Evolutionary conservation across 2,113 vertebrate genomes (phyloP).

Genomic region (Elephantulus edwardii): DNA sequence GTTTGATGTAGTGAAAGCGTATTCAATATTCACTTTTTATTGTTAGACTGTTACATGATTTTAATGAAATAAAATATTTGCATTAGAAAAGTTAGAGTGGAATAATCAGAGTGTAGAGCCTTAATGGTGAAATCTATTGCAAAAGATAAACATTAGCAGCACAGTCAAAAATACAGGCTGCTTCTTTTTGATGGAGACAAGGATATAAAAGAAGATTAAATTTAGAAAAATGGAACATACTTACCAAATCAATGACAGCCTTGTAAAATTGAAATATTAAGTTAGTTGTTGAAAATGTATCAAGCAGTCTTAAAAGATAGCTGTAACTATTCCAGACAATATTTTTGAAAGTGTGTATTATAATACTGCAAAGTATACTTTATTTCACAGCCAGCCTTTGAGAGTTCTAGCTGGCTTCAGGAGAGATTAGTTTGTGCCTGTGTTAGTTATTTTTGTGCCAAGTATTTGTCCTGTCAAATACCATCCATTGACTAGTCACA

Average conservation of each 20-base stretch:
- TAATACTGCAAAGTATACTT: not conserved
- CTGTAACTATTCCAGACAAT: not conserved
- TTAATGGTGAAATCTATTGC: not conserved
- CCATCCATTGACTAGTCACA: too few species aligned
- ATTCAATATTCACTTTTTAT: conserved; percentile 4
- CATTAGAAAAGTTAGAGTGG: not conserved
- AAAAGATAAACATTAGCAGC: conserved; percentile 37
- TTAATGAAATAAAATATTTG: not conserved
- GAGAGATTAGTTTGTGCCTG: too few species aligned
- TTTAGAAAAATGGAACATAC: conserved; percentile 30
- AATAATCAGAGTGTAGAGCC: not conserved
- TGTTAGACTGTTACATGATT: not conserved
- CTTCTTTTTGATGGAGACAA: not conserved
- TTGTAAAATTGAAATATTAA: not conserved
- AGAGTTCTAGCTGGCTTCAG: too few species aligned
- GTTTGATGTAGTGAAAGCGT: too few species aligned
- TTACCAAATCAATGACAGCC: too few species aligned
- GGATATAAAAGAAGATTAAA: not conserved
- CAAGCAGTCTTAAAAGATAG: not conserved
- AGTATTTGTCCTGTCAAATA: too few species aligned
- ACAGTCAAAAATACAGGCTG: not conserved
- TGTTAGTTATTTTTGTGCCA: too few species aligned
- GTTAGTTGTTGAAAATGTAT: not conserved
- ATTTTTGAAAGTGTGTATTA: conserved; percentile 18
- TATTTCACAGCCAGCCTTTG: not conserved